Evolutionary conservation across 2,888 invertebrate species (phyloP), one percentile per base, ranked within the genome.

Genomic region (Leucophora obtusa): DNA sequence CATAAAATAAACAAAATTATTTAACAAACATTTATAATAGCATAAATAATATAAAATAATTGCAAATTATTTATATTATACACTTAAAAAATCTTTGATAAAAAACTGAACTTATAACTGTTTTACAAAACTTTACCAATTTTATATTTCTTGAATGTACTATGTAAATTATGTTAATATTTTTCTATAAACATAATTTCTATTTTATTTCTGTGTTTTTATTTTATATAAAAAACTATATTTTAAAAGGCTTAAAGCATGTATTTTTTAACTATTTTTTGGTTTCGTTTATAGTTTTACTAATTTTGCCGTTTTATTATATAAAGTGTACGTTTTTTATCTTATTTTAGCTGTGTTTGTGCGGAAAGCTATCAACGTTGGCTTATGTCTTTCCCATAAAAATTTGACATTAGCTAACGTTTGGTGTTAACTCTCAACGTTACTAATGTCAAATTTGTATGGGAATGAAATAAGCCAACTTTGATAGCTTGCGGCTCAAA

Each of bases 11-110:
- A 50, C n/a, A 59, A 43, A 21, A 84, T 84, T 82, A 83, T 83
- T 76, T 77, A 74, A 69, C 58, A 69, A 58, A 85, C 86, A 86
- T 83, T 69, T 83, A 82, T 84, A 62, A 33, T 71, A 80, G 71
- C 47, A 33, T 76, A 71, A 69, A 71, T 78, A 81, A 81, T 78
- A 78, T 73, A 62, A 80, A 73, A 82, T 78, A 82, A 74, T 78
- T 78, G 68, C 74, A 82, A 82, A 82, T 82, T 78, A 78, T 78
- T 82, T 74, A 78, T 78, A 78, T 78, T 74, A 78, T 66, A 74
- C 70, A 75, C 65, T 69, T 77, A 18, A 82, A 28, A 66, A 58
- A 80, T 11, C 66, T 81, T 79, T 69, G 70, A 66, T 63, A 76
- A 68, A 28, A 51, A 68, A 62, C 47, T 53, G n/a, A 81, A 76